These are phyloP conservation scores for Matsumyia berberina DNA, from an alignment of 2,888 invertebrate species.

Conservation along the genomic window DNA sequence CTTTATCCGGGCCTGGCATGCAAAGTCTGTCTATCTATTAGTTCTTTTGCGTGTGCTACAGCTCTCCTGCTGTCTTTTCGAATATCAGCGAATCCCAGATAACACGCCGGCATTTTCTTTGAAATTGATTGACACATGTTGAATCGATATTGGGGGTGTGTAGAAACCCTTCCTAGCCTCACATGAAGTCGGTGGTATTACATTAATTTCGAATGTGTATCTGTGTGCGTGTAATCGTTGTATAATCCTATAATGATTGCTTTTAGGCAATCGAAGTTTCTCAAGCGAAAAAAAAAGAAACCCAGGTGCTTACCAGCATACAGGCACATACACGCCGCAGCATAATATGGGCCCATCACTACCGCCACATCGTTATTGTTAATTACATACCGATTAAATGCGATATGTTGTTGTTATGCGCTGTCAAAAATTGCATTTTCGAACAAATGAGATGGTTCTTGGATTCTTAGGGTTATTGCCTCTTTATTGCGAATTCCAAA, in stretches of 20 bases:
- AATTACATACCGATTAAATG: constrained; percentile 38
- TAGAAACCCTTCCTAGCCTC: no score
- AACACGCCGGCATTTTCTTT: constrained; percentile 5
- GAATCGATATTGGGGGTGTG: no score
- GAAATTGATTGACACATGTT: constrained; percentile 30
- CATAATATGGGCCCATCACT: neutral
- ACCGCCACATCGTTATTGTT: constrained; percentile 22
- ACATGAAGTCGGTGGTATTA: no score
- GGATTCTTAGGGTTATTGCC: constrained; percentile 30
- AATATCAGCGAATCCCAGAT: constrained; percentile 8
- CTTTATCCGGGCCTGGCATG: neutral
- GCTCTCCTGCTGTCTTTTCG: neutral
- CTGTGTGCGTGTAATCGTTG: constrained; percentile 17
- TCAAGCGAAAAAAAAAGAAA: neutral
- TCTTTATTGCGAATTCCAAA: constrained; percentile 32
- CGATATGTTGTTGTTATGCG: constrained; percentile 4
- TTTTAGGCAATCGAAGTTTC: constrained; percentile 6
- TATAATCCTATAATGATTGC: constrained; percentile 42
- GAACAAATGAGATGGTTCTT: constrained; percentile 29
- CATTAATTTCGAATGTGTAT: neutral
- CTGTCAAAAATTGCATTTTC: constrained; percentile 51
- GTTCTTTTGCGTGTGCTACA: neutral
- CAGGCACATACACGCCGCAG: neutral
- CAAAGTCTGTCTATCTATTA: constrained; percentile 20
- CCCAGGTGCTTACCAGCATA: neutral